Evolutionary conservation across 2,113 vertebrate genomes (phyloP), one percentile per base, ranked within the genome.

Genomic region (Dipodomys merriami): DNA sequence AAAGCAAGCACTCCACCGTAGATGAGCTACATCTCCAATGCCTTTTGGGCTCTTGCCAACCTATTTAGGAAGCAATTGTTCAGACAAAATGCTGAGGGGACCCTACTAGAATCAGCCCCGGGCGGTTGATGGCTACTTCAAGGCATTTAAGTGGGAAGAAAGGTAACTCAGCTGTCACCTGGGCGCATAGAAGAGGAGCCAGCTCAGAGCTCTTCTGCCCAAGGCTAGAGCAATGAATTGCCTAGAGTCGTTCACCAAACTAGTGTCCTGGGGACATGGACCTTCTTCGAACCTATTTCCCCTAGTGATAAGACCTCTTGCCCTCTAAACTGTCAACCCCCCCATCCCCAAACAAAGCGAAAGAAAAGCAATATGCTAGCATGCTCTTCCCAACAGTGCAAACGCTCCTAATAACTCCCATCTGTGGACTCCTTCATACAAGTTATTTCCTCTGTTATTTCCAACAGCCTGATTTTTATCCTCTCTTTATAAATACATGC

Each of bases 91-190:
- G 49, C 5, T 94, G 91, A 85, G 0, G 44, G 39, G 29, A 1
- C 0, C 35, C 1, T 92, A 62, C 87, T 86, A 95, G 64, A 91
- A 96, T 88, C 73, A 30, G 83, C 80, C 62, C n/a, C 53, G 76
- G 33, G 90, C 49, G 92, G 93, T 25, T 87, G 88, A 89, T 82
- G 73, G 22, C n/a, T 91, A 39, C 91, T 53, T 19, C 80, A 30
- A 82, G 76, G 49, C 85, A 94, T 93, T 64, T 93, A 71, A 82
- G 1, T 78, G 82, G 69, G 91, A 97, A 79, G 62, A 73, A 49
- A 94, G 76, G 65, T 35, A 22, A 39, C 60, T 88, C 79, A 65
- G 46, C 71, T 27, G 19, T 44, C 73, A 86, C 23, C 30, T 80
- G 33, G 81, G 33, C 57, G 87, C 93, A 84, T 85, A 11, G 30